Percentiles rank a stretch among this genome's conserved stretches.
phyloP scores from a whole-genome alignment of 2,888 invertebrate genomes.

The Coleophora deauratella region DNA sequence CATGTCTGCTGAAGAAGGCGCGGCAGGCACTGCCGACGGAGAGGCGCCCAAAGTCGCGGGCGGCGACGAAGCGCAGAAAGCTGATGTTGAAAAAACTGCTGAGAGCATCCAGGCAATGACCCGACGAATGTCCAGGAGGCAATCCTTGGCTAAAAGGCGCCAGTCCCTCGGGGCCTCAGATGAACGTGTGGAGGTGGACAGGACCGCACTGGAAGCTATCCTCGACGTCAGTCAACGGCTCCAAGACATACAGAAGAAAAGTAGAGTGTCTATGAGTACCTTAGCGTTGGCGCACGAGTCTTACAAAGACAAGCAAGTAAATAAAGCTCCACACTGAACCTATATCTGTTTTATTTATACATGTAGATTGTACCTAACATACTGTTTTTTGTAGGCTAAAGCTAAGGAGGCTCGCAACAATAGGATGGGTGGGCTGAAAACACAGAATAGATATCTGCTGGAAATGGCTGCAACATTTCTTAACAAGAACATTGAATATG shows the following conservation, averaged over 20 bases:
- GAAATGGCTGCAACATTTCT: slow-evolving; percentile 77
- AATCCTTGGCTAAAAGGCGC: slow-evolving; percentile 15
- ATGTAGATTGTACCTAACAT: not conserved
- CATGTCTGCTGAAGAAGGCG: too few species aligned
- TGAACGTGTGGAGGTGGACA: slow-evolving; percentile 38
- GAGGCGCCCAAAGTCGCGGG: slow-evolving; percentile 10
- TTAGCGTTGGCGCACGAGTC: slow-evolving; percentile 55
- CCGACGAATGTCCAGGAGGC: slow-evolving; percentile 25
- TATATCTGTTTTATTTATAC: slow-evolving; percentile 28
- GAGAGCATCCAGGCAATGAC: slow-evolving; percentile 29
- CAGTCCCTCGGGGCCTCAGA: too few species aligned
- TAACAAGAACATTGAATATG: slow-evolving; percentile 65
- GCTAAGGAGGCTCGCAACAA: slow-evolving; percentile 75
- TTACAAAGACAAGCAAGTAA: slow-evolving; percentile 70
- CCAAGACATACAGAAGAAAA: slow-evolving; percentile 51
- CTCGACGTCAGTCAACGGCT: slow-evolving; percentile 54
- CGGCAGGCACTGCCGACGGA: too few species aligned
- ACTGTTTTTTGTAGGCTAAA: slow-evolving; percentile 62
- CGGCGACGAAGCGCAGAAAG: slow-evolving; percentile 19
- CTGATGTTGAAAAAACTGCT: slow-evolving; percentile 29
- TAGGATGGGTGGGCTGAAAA: slow-evolving; percentile 57
- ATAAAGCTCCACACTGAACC: slow-evolving; percentile 23
- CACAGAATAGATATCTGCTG: slow-evolving; percentile 77
- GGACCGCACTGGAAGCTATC: slow-evolving; percentile 55
- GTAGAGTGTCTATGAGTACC: slow-evolving; percentile 56